phyloP scores from a whole-genome alignment of 2,113 vertebrate species.

The Nerophis lumbriciformis region DNA sequence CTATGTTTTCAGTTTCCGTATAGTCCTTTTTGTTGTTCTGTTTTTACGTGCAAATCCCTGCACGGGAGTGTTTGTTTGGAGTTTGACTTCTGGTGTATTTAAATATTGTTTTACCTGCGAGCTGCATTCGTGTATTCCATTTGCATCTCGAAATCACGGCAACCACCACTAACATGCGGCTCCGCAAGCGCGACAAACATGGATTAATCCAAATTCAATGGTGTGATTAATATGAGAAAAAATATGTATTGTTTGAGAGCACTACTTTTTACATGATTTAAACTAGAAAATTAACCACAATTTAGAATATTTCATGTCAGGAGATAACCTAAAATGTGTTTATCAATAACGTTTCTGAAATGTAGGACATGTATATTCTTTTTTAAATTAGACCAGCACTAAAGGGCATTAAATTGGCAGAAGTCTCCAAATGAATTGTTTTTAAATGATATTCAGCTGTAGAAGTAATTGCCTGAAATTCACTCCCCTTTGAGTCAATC shows the following conservation, averaged over 20 bases:
- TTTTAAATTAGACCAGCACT: slow-evolving; percentile 15
- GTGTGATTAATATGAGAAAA: too few species aligned
- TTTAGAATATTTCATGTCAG: not conserved
- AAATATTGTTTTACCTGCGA: not conserved
- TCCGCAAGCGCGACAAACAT: too few species aligned
- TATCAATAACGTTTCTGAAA: slow-evolving; percentile 18
- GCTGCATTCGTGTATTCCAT: too few species aligned
- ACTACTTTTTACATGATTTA: not conserved
- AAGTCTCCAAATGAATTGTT: slow-evolving; percentile 55
- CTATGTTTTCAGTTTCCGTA: too few species aligned
- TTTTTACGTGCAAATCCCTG: too few species aligned
- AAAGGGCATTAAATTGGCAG: slow-evolving; percentile 43
- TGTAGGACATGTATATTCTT: slow-evolving; percentile 21
- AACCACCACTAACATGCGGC: too few species aligned
- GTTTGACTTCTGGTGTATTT: not conserved
- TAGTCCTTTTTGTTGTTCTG: too few species aligned
- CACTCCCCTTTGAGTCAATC: slow-evolving; percentile 71
- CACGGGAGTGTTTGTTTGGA: too few species aligned
- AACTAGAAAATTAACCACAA: not conserved
- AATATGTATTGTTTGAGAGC: too few species aligned
- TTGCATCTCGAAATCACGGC: too few species aligned
- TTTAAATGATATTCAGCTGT: slow-evolving; percentile 65
- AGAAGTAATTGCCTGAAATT: slow-evolving; percentile 70
- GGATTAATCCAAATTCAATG: too few species aligned
- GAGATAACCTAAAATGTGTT: not conserved